Base-by-base conservation (phyloP, 2,888 invertebrate species). In the Timema cristinae region DNA sequence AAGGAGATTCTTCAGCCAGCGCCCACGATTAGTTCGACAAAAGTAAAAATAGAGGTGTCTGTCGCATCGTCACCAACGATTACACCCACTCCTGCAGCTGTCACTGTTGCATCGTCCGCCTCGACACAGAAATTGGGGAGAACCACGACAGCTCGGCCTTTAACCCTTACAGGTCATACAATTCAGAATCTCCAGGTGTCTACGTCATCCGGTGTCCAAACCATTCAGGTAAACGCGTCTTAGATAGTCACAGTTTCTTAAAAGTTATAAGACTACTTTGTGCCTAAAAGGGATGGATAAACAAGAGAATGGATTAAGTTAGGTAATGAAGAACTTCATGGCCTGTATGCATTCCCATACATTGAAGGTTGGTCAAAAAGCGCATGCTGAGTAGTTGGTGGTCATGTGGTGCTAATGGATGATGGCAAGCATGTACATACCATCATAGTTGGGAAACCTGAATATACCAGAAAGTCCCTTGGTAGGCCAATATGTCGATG, bases 171-270 rank as follows among this genome's bases (percentile, higher is more conserved):
- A 10, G 72, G 70, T n/a, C 69, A 72, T 48, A 50, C 56, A 11
- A 69, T 71, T 7, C 71, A 71, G 32, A 73, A 68, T 51, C 71
- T 83, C 70, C 83, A 79, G 76, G 82, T 82, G 11, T 82, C 83
- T 0, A 83, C 83, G 1, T 81, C 83, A 0, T 82, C 82, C 0
- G 83, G 86, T 0, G 80, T 87, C 11, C 87, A 86, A 76, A 81
- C 87, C 0, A 84, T 85, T 66, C 75, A 61, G 66, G 72, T 67
- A 54, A 70, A 54, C 48, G 7, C 16, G n/a, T 16, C n/a, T 16
- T 63, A 2, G n/a, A 32, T 32, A 32, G 32, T 32, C 32, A 32
- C 32, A 32, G 32, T 32, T 32, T 32, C 2, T 54, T 11, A 54
- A n/a, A 54, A 54, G 54, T 32, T 32, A 32, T 32, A 32, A 32